Percentiles rank a stretch among this genome's conserved stretches.
phyloP scores from a whole-genome alignment of 2,888 invertebrate genomes.

The Amphipyra tragopoginis region DNA sequence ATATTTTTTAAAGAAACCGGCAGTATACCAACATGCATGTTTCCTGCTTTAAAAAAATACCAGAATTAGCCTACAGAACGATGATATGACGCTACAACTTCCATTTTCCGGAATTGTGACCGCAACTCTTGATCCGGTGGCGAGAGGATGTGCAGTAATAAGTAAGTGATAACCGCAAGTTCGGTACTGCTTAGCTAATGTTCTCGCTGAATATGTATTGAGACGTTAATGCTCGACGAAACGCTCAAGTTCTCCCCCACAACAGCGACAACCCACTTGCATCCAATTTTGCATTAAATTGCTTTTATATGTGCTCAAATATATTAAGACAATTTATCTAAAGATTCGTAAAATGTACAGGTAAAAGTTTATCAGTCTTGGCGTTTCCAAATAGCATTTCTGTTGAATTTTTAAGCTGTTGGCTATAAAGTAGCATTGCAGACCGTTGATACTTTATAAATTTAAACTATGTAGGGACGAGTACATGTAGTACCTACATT shows the following conservation, averaged over 20 bases:
- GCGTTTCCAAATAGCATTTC: constrained; percentile 21
- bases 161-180: constrained; percentile 51
- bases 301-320: constrained; percentile 9
- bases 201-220: constrained; percentile 74
- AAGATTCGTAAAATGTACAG: constrained; percentile 1
- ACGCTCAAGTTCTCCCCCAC: constrained; percentile 2
- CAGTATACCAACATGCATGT: no score
- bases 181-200: constrained; percentile 62
- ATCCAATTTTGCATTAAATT: constrained; percentile 30
- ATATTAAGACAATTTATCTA: constrained; percentile 7
- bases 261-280: constrained; percentile 15
- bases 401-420: constrained; percentile 24
- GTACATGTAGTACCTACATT: no score
- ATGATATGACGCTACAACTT: constrained; percentile 17
- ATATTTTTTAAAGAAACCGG: no score
- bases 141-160: constrained; percentile 25
- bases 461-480: constrained; percentile 5
- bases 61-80: no score
- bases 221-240: constrained; percentile 62
- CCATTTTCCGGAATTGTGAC: constrained; percentile 29
- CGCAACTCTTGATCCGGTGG: constrained; percentile 29
- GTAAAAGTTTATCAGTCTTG: constrained; percentile 16
- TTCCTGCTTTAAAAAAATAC: no score
- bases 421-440: neutral
- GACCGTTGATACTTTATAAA: neutral